Base-by-base conservation (phyloP, 2,113 vertebrate species). In the Noturus placidus region DNA sequence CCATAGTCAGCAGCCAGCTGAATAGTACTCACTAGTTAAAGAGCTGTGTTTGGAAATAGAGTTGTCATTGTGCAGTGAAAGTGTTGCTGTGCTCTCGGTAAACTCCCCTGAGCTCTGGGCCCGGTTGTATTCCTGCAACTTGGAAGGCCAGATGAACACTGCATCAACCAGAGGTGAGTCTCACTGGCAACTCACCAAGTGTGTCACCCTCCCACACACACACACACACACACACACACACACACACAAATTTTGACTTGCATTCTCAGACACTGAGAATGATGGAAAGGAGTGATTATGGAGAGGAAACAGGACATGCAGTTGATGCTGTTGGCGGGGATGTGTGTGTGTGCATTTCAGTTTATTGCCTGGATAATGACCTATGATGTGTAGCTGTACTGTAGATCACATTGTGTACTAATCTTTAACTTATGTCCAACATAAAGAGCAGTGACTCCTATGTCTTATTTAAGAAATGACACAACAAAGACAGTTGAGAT, bases 231-330 rank as follows among this genome's bases (percentile, higher is more conserved):
- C 17, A 78, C 35, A 78, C 4, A 54, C 50, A 78, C 5, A 52
- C 46, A 52, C 52, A 59, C 33, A 67, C 17, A 85, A 9, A 35
- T 59, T 82, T 85, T 84, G 67, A 46, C 30, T 63, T 90, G 82
- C 92, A 94, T 93, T 93, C 92, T 92, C 91, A 94, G 92, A 94
- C 90, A 91, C 87, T 93, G 90, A 92, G 90, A 89, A 88, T 92
- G 85, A 85, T 33, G 86, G 88, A 89, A 92, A 88, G 54, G 56
- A 67, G 70, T 52, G 91, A 91, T 93, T 91, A 92, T 86, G 69
- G 84, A 85, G 88, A 91, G 88, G 91, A 92, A 82, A 91, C 59
- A 87, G 85, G 87, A 91, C 91, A 84, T 87, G 85, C 89, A 84
- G 78, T 80, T 38, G 35, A 87, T 85, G 89, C 84, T 90, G 59